phyloP scores from a whole-genome alignment of 2,113 vertebrate species.

The Tichodroma muraria region DNA sequence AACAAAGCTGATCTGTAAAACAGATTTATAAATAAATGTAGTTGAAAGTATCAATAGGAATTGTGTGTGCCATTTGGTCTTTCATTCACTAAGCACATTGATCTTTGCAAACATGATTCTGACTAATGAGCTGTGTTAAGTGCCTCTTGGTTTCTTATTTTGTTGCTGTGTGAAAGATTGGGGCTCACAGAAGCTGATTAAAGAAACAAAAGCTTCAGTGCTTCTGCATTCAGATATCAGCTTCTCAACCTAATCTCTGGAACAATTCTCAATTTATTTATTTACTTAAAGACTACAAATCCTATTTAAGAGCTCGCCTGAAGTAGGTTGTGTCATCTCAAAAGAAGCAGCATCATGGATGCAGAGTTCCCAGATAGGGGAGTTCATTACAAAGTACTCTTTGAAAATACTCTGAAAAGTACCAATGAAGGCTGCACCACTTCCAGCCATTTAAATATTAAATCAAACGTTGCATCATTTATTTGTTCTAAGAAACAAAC shows the following conservation, averaged over 20 bases:
- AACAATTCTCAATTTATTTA: neutral
- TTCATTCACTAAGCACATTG: neutral
- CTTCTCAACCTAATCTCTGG: neutral
- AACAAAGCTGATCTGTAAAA: conserved; percentile 1
- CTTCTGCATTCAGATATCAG: neutral
- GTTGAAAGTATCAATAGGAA: neutral
- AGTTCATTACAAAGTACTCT: neutral
- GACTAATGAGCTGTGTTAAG: conserved; percentile 10
- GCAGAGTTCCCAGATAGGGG: neutral
- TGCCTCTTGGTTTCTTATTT: neutral
- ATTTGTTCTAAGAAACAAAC: neutral
- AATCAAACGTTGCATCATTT: neutral
- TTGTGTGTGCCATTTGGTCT: neutral
- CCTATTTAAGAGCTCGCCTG: neutral
- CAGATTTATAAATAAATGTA: neutral
- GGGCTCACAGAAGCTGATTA: neutral
- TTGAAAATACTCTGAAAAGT: neutral
- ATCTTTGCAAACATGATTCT: neutral
- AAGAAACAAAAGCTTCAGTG: neutral
- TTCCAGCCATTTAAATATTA: neutral
- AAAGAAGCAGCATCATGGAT: neutral
- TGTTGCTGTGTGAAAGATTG: neutral
- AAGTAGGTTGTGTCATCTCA: neutral
- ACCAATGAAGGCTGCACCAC: neutral
- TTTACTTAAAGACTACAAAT: neutral